Evolutionary conservation across 2,113 vertebrate genomes (phyloP).

Genomic region (Mus pahari): DNA sequence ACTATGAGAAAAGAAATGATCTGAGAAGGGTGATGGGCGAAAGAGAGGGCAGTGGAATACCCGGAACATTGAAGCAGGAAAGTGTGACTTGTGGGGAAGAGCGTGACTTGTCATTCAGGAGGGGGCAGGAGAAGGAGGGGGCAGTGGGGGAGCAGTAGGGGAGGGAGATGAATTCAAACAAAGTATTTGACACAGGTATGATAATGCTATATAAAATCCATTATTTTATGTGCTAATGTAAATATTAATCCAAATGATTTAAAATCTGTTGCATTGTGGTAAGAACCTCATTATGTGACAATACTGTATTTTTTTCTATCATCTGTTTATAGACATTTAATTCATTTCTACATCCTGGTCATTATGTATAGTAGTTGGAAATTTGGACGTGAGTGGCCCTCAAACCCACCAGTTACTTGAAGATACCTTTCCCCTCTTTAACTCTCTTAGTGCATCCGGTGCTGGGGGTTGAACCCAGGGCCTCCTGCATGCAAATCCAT

Average conservation of each 20-base stretch:
- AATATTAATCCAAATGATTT: neutral
- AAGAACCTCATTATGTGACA: neutral
- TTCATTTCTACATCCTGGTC: neutral
- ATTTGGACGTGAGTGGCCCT: neutral
- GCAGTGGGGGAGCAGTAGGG: too few relatives aligned
- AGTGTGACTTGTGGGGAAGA: neutral
- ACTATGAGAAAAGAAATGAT: neutral
- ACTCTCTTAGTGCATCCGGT: constrained; percentile 16
- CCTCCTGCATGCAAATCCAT: too few relatives aligned
- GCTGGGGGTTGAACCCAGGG: neutral
- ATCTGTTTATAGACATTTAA: neutral
- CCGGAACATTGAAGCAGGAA: neutral
- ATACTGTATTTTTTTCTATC: neutral
- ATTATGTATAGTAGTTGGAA: neutral
- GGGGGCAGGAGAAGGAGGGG: too few relatives aligned
- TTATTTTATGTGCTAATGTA: neutral
- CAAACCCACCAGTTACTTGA: constrained; percentile 12
- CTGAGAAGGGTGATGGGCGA: neutral
- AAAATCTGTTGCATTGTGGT: neutral
- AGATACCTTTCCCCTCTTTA: neutral
- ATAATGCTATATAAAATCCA: neutral
- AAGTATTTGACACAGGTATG: neutral
- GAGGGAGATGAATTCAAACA: neutral
- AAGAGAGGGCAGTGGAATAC: neutral
- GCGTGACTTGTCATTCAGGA: neutral